Conservation (phyloP, 2,113 vertebrate genomes). For the human region GRCh38 chr5:10100501-10101000, state of each 20-base stretch:
- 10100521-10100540: fast-evolving
- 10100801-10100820: not conserved
- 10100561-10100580: not conserved
- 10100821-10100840: not conserved
- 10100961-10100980: no score
- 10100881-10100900: not conserved
- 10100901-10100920: not conserved
- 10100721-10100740: not conserved
- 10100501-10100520: not conserved
- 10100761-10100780: not conserved
- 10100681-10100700: not conserved
- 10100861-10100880: not conserved
- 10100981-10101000: no score
- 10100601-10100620: not conserved
- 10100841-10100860: not conserved
- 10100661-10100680: not conserved
- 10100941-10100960: no score
- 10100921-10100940: no score
- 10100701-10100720: not conserved
- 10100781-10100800: not conserved
- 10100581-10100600: not conserved
- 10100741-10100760: not conserved
- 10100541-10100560: not conserved
- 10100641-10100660: not conserved
- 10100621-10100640: not conserved